Evolutionary conservation across 37 sponge, comb jelly and placozoan species (phyloP), one percentile per base, ranked within the genome.

Genomic region (Ephydatia muelleri): DNA sequence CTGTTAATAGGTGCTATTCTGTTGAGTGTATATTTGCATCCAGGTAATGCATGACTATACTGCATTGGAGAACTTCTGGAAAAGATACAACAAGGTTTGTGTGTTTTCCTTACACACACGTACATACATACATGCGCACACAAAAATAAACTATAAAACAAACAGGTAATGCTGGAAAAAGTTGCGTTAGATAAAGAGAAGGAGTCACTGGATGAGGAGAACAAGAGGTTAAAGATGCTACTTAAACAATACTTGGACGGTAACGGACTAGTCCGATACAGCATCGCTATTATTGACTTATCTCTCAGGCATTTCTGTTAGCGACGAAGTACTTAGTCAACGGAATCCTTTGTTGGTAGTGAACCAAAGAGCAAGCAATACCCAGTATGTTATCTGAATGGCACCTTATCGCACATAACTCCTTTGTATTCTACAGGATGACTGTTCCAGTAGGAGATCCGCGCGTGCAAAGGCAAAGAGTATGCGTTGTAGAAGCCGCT

Each of bases 241-340:
- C 81, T 98, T 31, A 98, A 98, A 82, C 99, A 98, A 77, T 98
- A 98, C 76, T 87, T 98, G 27, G 97, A 98, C 80, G 98, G 98
- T 95, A 49, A 73, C 87, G 78, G n/a, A 6, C 22, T 13, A 6
- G 34, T 11, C 0, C 33, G 27, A 16, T n/a, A 76, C 19, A 36
- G 77, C 48, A 72, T 38, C 21, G n/a, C n/a, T n/a, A 68, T 68
- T 5, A 31, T 34, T 64, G 22, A 2, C 35, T 68, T 5, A 5
- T 28, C 81, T 68, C 32, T 27, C 68, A 95, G 97, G 97, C 48
- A 98, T 98, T 40, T 96, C 97, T 72, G 97, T 98, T 32, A 98
- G 84, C 82, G 92, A 96, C 75, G 99, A 98, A 66, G 87, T 98
- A 19, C 82, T 98, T 35, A 88, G 83, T 81, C 91, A 91, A 27